These are phyloP conservation scores for Moxostoma hubbsi DNA, from an alignment of 2,797 vertebrate species.

Conservation along the genomic window DNA sequence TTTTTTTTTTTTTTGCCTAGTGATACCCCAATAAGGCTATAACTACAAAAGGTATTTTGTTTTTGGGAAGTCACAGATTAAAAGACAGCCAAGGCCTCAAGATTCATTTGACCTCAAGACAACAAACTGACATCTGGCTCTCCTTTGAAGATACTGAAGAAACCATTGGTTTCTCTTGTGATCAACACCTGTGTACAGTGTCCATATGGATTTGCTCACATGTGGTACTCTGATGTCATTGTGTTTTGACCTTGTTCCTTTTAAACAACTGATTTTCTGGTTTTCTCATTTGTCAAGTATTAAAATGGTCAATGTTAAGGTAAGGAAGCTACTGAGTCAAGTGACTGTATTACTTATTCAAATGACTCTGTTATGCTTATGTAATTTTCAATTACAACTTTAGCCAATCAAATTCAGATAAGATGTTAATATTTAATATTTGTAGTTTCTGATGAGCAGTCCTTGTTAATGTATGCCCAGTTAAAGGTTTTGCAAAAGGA, in stretches of 20 bases:
- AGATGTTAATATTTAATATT: no score
- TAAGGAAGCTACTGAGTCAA: no score
- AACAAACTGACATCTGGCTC: no score
- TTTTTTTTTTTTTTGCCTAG: no score
- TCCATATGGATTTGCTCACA: background rate
- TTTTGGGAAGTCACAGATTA: background rate
- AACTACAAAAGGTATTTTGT: background rate
- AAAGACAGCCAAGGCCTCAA: background rate
- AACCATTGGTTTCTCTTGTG: slow-evolving; percentile 22
- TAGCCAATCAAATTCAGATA: no score
- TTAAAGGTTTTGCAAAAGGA: background rate
- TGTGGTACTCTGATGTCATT: slow-evolving; percentile 16
- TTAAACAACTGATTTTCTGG: background rate
- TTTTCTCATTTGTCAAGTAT: background rate
- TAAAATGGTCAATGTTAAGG: background rate
- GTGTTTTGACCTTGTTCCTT: slow-evolving; percentile 11
- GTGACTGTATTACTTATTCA: no score
- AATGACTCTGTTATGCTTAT: no score
- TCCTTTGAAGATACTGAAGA: background rate
- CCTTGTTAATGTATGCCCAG: background rate
- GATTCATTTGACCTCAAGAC: background rate
- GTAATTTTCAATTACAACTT: no score
- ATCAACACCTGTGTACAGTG: background rate
- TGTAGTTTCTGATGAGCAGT: background rate
- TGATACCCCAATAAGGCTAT: no score